Evolutionary conservation across 2,797 vertebrate species (phyloP), one percentile per base, ranked within the genome.

Genomic region (Clarias pachynema): DNA sequence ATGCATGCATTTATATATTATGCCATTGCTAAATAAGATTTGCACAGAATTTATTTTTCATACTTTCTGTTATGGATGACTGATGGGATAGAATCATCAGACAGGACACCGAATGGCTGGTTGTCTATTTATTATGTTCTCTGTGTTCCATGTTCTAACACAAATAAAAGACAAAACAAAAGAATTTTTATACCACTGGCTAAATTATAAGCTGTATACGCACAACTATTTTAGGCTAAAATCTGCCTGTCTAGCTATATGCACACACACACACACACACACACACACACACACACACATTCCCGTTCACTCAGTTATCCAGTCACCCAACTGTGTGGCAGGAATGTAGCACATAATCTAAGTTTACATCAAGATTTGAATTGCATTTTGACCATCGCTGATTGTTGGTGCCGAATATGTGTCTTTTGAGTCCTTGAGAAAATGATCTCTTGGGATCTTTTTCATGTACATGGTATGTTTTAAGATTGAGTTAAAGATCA

Each of bases 11-110:
- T 83, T 78, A 70, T 63, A 49, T 86, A 82, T 85, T 70, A 70
- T 78, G 37, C 57, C 49, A 12, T 72, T 72, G 56, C 70, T 78
- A 86, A 72, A 78, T 62, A 62, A 79, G 62, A 82, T 69, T 70
- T 78, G 37, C 16, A 74, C 29, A 20, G 26, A 26, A 56, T 85
- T 31, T 80, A 20, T 80, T n/a, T 78, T 62, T 70, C 15, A 63
- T 49, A 57, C 56, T 56, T 57, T 73, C 34, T 72, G 22, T 85
- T 81, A 65, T 56, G 22, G 40, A 37, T 73, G 57, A 15, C 14
- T 65, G 34, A 40, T 63, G 22, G 31, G 9, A 29, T 44, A 12
- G 37, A 57, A 69, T 63, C 22, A 34, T 62, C 62, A 56, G 44
- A 68, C 68, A 9, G 8, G 18, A 70, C 68, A 53, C 37, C 8